These are phyloP conservation scores for Microplitis manilae DNA, from an alignment of 2,888 invertebrate species.

Conservation along the genomic window DNA sequence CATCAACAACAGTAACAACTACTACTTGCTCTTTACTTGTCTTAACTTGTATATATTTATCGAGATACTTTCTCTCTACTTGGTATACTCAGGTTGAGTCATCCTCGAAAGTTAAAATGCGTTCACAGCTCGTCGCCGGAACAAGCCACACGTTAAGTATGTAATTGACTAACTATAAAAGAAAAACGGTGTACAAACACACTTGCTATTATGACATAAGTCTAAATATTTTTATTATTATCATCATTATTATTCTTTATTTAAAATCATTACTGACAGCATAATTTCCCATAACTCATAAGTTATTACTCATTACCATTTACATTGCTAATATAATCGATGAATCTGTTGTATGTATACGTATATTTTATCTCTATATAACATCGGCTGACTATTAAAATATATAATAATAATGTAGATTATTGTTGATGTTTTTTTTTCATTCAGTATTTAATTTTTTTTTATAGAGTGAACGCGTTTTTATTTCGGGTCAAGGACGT, in stretches of 20 bases:
- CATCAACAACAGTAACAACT: neutral
- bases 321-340: neutral
- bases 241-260: neutral
- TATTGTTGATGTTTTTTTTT: constrained; percentile 6
- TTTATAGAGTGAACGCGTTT: constrained; percentile 35
- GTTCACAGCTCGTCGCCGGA: constrained; percentile 34
- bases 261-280: neutral
- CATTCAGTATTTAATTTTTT: neutral
- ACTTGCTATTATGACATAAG: neutral
- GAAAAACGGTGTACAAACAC: neutral
- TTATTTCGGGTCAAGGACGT: constrained; percentile 51
- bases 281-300: neutral
- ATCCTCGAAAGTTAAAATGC: constrained; percentile 49
- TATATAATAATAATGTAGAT: constrained; percentile 3
- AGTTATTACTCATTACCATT: constrained; percentile 4
- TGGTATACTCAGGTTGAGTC: constrained; percentile 44
- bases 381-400: neutral
- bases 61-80: constrained; percentile 47
- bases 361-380: too few species aligned
- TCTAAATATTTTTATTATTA: neutral
- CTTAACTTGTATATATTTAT: constrained; percentile 21
- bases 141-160: constrained; percentile 2
- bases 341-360: neutral
- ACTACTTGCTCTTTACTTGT: constrained; percentile 27
- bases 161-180: neutral